Evolutionary conservation across 2,888 invertebrate species (phyloP).

Genomic region (Clistopyga incitator): DNA sequence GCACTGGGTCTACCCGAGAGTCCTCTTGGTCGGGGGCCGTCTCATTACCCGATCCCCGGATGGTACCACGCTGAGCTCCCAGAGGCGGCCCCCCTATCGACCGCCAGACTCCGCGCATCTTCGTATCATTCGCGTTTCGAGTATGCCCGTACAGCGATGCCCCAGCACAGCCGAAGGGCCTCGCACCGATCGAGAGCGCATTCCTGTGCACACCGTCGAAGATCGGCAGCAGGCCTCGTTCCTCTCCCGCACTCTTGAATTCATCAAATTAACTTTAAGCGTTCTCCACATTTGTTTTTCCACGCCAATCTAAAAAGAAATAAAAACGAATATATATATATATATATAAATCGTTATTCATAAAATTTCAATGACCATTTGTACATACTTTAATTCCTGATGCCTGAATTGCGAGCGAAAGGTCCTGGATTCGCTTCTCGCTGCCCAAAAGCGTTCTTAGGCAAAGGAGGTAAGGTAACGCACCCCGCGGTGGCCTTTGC

Average conservation of each 20-base stretch:
- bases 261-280: constrained; percentile 39
- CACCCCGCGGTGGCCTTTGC: constrained; percentile 83
- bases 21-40: constrained; percentile 84
- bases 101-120: constrained; percentile 53
- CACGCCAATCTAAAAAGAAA: background rate
- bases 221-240: constrained; percentile 8
- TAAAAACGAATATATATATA: background rate
- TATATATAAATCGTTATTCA: constrained; percentile 66
- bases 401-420: constrained; percentile 52
- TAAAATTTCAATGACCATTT: constrained; percentile 37
- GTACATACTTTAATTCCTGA: constrained; percentile 11
- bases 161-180: constrained; percentile 46
- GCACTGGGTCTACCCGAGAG: constrained; percentile 75
- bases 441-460: constrained; percentile 71
- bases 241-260: constrained; percentile 1
- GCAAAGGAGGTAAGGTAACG: constrained; percentile 81
- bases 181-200: constrained; percentile 50
- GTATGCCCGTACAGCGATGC: constrained; percentile 40
- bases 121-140: constrained; percentile 72
- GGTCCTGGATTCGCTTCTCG: constrained; percentile 54
- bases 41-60: constrained; percentile 82
- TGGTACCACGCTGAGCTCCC: constrained; percentile 82
- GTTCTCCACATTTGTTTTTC: background rate
- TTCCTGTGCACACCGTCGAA: constrained; percentile 45
- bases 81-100: constrained; percentile 73